Evolutionary conservation across 2,888 invertebrate species (phyloP).

Genomic region (Lasioglossum lativentre): DNA sequence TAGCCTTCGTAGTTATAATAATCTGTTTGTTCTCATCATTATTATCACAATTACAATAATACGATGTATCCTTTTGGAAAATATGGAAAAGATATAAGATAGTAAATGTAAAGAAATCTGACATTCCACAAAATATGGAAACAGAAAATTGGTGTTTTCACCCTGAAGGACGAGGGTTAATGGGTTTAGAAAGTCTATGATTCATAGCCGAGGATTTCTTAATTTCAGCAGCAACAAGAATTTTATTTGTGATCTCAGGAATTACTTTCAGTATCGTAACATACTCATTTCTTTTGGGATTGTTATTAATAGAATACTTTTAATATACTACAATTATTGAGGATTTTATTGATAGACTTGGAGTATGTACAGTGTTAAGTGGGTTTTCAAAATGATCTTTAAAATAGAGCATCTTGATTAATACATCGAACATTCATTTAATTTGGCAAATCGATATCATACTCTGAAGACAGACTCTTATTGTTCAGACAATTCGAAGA

Average conservation of each 20-base stretch:
- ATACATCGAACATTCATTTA: too few relatives aligned
- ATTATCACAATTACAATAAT: neutral
- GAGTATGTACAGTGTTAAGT: too few relatives aligned
- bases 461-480: too few relatives aligned
- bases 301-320: too few relatives aligned
- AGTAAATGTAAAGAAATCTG: neutral
- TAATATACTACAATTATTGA: too few relatives aligned
- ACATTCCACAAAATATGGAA: neutral
- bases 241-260: neutral
- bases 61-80: neutral
- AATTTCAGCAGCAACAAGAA: neutral
- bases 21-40: neutral
- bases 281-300: neutral
- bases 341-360: too few relatives aligned
- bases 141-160: neutral
- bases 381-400: too few relatives aligned
- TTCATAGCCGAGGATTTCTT: neutral
- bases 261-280: neutral
- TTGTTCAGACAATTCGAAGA: too few relatives aligned
- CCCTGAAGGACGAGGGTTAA: slow-evolving; percentile 1
- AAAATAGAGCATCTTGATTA: too few relatives aligned
- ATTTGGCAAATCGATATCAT: too few relatives aligned
- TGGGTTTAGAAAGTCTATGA: neutral
- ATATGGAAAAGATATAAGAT: neutral
- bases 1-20: neutral